Percentiles rank a stretch among this genome's conserved stretches.
Evolutionary conservation across 1,140 invertebrate genomes (phyloP).

Genomic region (Drosophila dunni): DNA sequence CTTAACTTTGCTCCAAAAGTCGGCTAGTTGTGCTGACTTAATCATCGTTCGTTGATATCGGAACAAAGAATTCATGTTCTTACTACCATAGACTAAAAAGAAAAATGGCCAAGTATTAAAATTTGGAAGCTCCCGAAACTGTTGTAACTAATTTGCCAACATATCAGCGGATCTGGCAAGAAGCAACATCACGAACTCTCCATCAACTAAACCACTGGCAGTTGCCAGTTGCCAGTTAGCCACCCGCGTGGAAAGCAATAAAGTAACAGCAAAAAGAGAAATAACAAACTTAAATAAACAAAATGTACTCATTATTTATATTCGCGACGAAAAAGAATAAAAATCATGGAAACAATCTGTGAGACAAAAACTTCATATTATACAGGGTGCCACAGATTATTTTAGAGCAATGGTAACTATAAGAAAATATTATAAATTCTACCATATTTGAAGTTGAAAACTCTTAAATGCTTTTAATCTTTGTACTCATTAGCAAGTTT

Average conservation of each 20-base stretch:
- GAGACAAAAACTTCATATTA: slow-evolving; percentile 44
- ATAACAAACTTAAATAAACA: slow-evolving; percentile 81
- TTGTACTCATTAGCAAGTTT: background rate
- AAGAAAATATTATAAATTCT: no score
- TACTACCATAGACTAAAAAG: slow-evolving; percentile 22
- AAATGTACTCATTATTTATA: slow-evolving; percentile 82
- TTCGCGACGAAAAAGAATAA: slow-evolving; percentile 62
- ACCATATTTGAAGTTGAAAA: no score
- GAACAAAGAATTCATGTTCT: slow-evolving; percentile 33
- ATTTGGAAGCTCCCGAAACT: slow-evolving; percentile 34
- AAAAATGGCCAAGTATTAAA: slow-evolving; percentile 19
- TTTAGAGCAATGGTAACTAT: no score
- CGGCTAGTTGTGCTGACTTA: slow-evolving; percentile 62
- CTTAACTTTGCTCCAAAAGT: slow-evolving; percentile 67
- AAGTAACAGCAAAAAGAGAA: slow-evolving; percentile 60
- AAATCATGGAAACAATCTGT: slow-evolving; percentile 64
- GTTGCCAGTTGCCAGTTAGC: slow-evolving; percentile 42
- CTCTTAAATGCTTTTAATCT: no score
- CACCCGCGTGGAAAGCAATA: slow-evolving; percentile 80
- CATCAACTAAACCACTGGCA: slow-evolving; percentile 29
- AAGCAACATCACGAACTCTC: slow-evolving; percentile 22
- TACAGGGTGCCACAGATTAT: slow-evolving; percentile 19
- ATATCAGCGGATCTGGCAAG: slow-evolving; percentile 52
- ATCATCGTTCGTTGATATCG: slow-evolving; percentile 68
- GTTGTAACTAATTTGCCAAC: slow-evolving; percentile 76